These are phyloP conservation scores for Craseonycteris thonglongyai DNA, from an alignment of 2,113 vertebrate genomes.

Conservation along the genomic window DNA sequence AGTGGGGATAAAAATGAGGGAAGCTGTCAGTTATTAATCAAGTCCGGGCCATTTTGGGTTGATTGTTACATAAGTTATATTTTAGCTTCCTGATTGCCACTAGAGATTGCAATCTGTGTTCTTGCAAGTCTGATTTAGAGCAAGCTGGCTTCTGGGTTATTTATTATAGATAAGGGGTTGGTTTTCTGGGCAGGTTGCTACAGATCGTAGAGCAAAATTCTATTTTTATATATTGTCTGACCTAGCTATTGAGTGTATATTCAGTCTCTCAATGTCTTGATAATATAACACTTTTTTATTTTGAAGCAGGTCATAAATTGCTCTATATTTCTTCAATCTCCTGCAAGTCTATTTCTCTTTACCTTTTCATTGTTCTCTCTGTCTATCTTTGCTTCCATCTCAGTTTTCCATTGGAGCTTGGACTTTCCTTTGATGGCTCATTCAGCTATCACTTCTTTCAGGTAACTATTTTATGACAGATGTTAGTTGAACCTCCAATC, in stretches of 20 bases:
- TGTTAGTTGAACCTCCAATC: not conserved
- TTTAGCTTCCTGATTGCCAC: not conserved
- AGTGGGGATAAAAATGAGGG: not conserved
- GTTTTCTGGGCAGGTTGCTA: not conserved
- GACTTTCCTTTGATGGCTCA: not conserved
- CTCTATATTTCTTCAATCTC: not conserved
- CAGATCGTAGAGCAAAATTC: not conserved
- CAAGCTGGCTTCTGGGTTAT: not conserved
- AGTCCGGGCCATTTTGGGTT: not conserved
- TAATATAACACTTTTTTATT: slow-evolving; percentile 1
- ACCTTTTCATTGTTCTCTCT: not conserved
- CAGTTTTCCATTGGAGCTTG: not conserved
- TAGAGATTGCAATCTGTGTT: not conserved
- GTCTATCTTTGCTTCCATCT: not conserved
- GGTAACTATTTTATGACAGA: not conserved
- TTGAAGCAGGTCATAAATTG: not conserved
- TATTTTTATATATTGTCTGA: not conserved
- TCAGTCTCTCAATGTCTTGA: not conserved
- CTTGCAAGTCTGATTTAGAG: not conserved
- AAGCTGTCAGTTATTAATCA: not conserved
- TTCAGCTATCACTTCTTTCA: not conserved
- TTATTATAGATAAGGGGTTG: not conserved
- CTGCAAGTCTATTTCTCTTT: not conserved
- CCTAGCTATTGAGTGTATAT: not conserved
- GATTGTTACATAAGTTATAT: not conserved